These are phyloP conservation scores for Chloroceryle aenea DNA, from an alignment of 2,113 vertebrate genomes.

Conservation along the genomic window DNA sequence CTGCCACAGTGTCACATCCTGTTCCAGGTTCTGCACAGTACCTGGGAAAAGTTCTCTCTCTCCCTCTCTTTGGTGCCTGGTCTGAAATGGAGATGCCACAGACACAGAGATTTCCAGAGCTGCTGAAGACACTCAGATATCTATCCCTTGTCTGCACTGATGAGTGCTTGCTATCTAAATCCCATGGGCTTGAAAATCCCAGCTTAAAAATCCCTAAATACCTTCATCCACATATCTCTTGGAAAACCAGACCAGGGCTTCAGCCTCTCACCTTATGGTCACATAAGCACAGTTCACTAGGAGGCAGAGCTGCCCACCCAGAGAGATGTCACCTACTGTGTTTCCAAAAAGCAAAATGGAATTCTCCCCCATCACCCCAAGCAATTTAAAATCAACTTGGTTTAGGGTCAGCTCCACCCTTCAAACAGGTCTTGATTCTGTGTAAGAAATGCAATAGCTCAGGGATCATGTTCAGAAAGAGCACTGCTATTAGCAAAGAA, in stretches of 20 bases:
- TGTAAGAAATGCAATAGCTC: not conserved
- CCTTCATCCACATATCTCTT: not conserved
- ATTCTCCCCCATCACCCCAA: not conserved
- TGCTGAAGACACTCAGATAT: not conserved
- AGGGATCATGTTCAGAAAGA: not conserved
- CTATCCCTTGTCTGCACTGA: not conserved
- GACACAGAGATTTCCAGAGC: not conserved
- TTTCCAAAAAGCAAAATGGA: not conserved
- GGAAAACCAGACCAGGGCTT: not conserved
- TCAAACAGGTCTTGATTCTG: not conserved
- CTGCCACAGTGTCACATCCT: rapidly evolving
- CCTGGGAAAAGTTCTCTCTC: not conserved
- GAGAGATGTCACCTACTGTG: not conserved
- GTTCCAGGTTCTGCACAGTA: not conserved
- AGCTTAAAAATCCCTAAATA: conserved; percentile 17
- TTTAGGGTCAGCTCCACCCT: not conserved
- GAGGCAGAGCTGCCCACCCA: not conserved
- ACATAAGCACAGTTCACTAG: not conserved
- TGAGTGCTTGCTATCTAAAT: not conserved
- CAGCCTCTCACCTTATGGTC: not conserved
- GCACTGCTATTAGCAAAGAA: not conserved
- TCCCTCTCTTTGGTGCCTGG: not conserved
- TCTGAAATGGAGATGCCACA: not conserved
- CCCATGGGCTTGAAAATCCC: not conserved
- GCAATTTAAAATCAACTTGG: not conserved